Evolutionary conservation across 1,140 invertebrate genomes (phyloP).

Genomic region (Battus philenor): DNA sequence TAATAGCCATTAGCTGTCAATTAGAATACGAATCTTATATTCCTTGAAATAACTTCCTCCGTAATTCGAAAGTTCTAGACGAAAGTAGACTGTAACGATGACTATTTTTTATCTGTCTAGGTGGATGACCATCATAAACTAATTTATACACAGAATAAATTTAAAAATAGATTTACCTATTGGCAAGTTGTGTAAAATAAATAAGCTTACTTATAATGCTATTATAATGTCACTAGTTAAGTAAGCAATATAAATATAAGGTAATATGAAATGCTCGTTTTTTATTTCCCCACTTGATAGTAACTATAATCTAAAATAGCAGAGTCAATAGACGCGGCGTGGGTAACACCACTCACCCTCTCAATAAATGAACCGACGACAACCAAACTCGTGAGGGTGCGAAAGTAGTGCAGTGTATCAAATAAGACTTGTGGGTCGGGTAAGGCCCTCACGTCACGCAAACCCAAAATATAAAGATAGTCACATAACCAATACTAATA

Average conservation of each 20-base stretch:
- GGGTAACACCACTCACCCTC: no score
- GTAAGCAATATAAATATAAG: slow-evolving; percentile 76
- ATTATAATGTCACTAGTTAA: slow-evolving; percentile 74
- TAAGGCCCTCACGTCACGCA: no score
- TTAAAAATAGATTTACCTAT: slow-evolving; percentile 71
- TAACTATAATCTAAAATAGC: neutral
- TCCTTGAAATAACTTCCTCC: slow-evolving; percentile 66
- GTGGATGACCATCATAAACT: slow-evolving; percentile 72
- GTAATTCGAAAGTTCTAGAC: slow-evolving; percentile 59
- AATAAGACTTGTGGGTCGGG: no score
- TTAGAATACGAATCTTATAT: slow-evolving; percentile 69
- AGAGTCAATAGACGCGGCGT: no score
- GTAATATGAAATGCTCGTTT: slow-evolving; percentile 37
- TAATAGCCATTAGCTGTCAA: slow-evolving; percentile 70
- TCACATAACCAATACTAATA: no score
- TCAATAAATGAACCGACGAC: no score
- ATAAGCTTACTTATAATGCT: slow-evolving; percentile 75
- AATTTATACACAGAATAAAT: slow-evolving; percentile 74
- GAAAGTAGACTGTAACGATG: slow-evolving; percentile 68
- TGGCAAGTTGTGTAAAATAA: slow-evolving; percentile 75
- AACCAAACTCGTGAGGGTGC: no score
- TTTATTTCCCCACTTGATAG: slow-evolving; percentile 24
- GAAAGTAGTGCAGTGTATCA: no score
- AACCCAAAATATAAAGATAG: no score
- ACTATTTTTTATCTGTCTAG: slow-evolving; percentile 74